Conservation (phyloP, 2,113 vertebrate genomes). For the Aspidoscelis tigris region DNA sequence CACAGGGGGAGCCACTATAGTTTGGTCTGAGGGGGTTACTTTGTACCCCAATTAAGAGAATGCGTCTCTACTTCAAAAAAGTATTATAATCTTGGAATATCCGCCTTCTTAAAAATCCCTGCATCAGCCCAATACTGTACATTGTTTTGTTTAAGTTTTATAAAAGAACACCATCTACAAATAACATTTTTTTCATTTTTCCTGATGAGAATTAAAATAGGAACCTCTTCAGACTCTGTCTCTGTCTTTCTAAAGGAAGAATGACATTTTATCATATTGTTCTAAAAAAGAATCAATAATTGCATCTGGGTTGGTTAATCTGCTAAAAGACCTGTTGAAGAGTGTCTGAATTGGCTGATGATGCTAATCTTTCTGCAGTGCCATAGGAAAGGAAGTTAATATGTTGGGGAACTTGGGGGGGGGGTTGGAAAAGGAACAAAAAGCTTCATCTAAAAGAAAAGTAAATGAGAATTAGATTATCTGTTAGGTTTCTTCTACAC, state of each 20-base stretch:
- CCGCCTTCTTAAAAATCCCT: too few relatives aligned
- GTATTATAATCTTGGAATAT: too few relatives aligned
- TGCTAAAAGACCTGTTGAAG: background rate
- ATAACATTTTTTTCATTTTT: too few relatives aligned
- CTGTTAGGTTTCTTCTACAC: background rate
- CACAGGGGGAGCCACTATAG: too few relatives aligned
- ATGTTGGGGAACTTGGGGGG: background rate
- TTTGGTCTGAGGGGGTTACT: too few relatives aligned
- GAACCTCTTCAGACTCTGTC: too few relatives aligned
- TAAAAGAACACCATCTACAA: too few relatives aligned
- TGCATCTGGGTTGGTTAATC: constrained; percentile 16
- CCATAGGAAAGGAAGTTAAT: background rate
- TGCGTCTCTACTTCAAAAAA: too few relatives aligned
- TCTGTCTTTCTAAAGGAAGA: constrained; percentile 10
- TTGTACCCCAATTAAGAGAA: too few relatives aligned
- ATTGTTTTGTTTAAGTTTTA: background rate
- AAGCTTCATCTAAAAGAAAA: background rate
- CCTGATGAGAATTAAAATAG: too few relatives aligned
- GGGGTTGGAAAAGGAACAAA: background rate
- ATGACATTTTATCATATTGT: background rate
- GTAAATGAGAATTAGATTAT: background rate
- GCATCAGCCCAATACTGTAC: background rate
- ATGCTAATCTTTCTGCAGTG: background rate
- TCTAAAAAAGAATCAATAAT: background rate
- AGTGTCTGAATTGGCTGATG: background rate